Percentiles rank a stretch among this genome's conserved stretches.
phyloP scores from a whole-genome alignment of 2,113 vertebrate species.

The Apaloderma vittatum region DNA sequence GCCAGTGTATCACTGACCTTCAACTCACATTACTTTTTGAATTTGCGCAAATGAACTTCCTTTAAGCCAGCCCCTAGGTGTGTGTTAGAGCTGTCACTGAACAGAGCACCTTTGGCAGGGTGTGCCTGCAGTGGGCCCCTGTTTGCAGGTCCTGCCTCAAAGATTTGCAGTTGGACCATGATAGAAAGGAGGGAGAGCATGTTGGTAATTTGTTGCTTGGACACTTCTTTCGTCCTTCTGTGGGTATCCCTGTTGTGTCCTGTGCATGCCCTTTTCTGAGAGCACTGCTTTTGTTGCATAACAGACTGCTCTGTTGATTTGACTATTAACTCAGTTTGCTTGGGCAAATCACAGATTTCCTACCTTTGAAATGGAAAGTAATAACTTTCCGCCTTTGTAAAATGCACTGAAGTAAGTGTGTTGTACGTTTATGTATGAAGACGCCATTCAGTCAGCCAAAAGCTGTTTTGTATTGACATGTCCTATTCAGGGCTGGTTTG shows the following conservation, averaged over 20 bases:
- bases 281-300: neutral
- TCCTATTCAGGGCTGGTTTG: slow-evolving; percentile 27
- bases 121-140: fast-evolving
- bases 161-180: fast-evolving
- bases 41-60: neutral
- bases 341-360: neutral
- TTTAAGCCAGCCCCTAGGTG: neutral
- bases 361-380: slow-evolving; percentile 15
- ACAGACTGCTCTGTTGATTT: neutral
- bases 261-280: neutral
- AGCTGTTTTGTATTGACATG: slow-evolving; percentile 50
- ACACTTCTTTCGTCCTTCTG: neutral
- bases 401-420: slow-evolving; percentile 30
- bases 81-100: fast-evolving
- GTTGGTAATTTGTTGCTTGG: neutral
- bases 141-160: neutral
- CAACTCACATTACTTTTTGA: neutral
- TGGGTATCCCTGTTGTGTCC: fast-evolving
- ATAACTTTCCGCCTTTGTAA: slow-evolving; percentile 46
- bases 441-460: slow-evolving; percentile 21
- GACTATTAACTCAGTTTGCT: neutral
- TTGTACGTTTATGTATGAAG: neutral
- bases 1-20: neutral
- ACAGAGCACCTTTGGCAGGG: neutral
- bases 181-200: neutral